Conservation (phyloP, 2,888 invertebrate species). For the Amphipyra berbera region DNA sequence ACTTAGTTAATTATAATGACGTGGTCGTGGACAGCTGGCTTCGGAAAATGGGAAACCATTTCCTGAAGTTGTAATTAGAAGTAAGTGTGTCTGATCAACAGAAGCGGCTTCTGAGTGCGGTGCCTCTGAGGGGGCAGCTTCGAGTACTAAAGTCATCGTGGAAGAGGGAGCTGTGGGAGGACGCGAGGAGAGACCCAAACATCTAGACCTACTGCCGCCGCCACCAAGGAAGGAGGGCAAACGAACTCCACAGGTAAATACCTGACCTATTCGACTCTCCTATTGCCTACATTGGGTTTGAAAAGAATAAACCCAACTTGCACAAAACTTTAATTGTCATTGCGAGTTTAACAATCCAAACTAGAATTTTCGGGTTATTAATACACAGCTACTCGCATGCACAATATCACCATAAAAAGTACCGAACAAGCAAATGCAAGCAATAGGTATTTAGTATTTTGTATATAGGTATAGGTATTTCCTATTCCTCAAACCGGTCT, state of each 20-base stretch:
- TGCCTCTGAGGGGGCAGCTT: conserved; percentile 77
- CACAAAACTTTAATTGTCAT: too few species aligned
- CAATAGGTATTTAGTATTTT: too few species aligned
- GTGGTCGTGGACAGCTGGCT: conserved; percentile 11
- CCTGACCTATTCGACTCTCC: too few species aligned
- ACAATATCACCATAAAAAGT: too few species aligned
- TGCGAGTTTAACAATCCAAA: too few species aligned
- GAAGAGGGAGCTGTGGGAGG: conserved; percentile 69
- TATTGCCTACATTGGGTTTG: too few species aligned
- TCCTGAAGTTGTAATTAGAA: conserved; percentile 41
- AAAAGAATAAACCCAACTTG: too few species aligned
- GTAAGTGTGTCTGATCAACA: conserved; percentile 61
- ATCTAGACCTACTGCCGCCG: conserved; percentile 86
- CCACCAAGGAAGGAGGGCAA: conserved; percentile 82
- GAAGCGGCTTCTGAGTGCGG: conserved; percentile 81
- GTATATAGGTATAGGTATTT: too few species aligned
- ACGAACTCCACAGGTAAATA: conserved; percentile 73
- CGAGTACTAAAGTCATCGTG: conserved; percentile 76
- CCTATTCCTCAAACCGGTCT: too few species aligned
- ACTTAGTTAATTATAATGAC: conserved; percentile 10
- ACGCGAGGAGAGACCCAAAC: conserved; percentile 75
- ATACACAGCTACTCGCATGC: too few species aligned
- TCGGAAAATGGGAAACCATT: conserved; percentile 13
- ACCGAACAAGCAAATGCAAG: too few species aligned
- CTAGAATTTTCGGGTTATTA: too few species aligned